Evolutionary conservation across 1,140 invertebrate species (phyloP), one percentile per base, ranked within the genome.

Genomic region (Stegodyphus mimosarum): DNA sequence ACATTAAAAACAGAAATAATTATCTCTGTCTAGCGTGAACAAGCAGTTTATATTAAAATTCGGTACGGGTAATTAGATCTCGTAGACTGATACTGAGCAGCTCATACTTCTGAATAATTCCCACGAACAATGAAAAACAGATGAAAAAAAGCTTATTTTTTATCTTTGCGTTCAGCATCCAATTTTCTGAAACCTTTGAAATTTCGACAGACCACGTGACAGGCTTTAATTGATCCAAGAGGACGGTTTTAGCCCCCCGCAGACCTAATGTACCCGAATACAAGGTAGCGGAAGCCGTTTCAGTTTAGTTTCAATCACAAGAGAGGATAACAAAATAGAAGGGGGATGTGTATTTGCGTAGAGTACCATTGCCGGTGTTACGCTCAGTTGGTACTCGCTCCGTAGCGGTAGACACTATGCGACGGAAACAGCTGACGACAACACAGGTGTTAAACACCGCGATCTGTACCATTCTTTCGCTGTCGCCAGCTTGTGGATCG

Each of bases 101-200:
- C n/a, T n/a, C n/a, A n/a, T n/a, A n/a, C n/a, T n/a, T n/a, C n/a
- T n/a, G n/a, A n/a, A n/a, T n/a, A n/a, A n/a, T n/a, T n/a, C n/a
- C n/a, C n/a, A n/a, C n/a, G n/a, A n/a, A n/a, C n/a, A n/a, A n/a
- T n/a, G n/a, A n/a, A n/a, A n/a, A n/a, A n/a, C n/a, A n/a, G n/a
- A n/a, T n/a, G n/a, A n/a, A n/a, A n/a, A n/a, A n/a, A n/a, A n/a
- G n/a, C 53, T 55, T 13, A 7, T 7, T 55, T 55, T 55, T 55
- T 55, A 55, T 55, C 53, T 55, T 55, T 55, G 13, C 53, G 64
- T 7, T n/a, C 17, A 66, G 71, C 79, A 73, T 83, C 55, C 70
- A 73, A 73, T 83, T 73, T 74, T 83, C 71, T 33, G 79, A 83
- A 83, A 73, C 79, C 79, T 83, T 83, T 83, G 70, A 83, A 83